Evolutionary conservation across 2,888 invertebrate species (phyloP).

Genomic region (Sthenelais limicola): DNA sequence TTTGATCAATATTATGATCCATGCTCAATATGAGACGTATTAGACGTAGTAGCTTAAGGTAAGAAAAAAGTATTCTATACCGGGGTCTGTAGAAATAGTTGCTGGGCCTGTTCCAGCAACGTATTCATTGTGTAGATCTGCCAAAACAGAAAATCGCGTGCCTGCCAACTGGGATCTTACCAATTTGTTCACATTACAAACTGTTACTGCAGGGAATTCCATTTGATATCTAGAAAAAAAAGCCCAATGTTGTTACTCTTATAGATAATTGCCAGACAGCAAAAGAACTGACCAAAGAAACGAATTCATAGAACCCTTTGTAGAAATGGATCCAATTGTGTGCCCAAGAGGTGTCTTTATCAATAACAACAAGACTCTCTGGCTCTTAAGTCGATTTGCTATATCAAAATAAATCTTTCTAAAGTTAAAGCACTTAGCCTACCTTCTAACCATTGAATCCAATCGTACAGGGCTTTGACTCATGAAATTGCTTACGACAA

Average conservation of each 20-base stretch:
- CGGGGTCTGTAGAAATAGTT: background rate
- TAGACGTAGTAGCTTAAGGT: background rate
- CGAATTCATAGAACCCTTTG: too few species aligned
- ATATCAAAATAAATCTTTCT: too few species aligned
- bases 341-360: too few species aligned
- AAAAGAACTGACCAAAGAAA: background rate
- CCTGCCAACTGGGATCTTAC: background rate
- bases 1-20: background rate
- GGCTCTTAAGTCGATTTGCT: too few species aligned
- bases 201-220: constrained; percentile 12
- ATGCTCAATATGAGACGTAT: background rate
- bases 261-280: background rate
- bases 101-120: background rate
- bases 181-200: constrained; percentile 26
- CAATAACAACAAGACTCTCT: too few species aligned
- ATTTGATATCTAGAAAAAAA: background rate
- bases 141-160: background rate
- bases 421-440: too few species aligned
- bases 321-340: too few species aligned
- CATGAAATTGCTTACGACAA: background rate
- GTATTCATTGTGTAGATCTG: constrained; percentile 6
- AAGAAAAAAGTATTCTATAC: background rate
- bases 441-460: too few species aligned
- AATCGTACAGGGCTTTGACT: too few species aligned
- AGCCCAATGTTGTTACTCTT: background rate